Evolutionary conservation across 2,113 vertebrate genomes (phyloP).

Genomic region (Anolis sagrei): DNA sequence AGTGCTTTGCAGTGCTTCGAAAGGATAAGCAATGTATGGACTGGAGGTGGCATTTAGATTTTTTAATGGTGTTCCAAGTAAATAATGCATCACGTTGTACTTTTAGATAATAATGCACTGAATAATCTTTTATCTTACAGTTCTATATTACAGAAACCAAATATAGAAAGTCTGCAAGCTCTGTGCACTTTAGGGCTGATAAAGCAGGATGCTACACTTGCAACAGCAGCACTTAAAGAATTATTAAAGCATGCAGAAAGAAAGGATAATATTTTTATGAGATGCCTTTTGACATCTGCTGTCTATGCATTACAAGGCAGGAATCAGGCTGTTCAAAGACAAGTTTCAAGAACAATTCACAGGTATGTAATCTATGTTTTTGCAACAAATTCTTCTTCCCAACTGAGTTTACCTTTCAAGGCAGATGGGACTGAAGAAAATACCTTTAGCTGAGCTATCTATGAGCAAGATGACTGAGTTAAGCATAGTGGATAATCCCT

Average conservation of each 20-base stretch:
- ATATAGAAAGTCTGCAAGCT: slow-evolving; percentile 87
- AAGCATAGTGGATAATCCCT: too few relatives aligned
- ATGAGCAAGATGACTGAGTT: too few relatives aligned
- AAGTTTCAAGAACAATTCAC: slow-evolving; percentile 88
- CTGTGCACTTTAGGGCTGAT: slow-evolving; percentile 91
- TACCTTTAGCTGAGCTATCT: neutral
- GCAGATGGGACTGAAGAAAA: neutral
- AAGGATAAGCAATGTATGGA: neutral
- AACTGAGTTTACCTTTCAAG: neutral
- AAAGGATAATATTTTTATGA: slow-evolving; percentile 75
- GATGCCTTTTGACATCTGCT: slow-evolving; percentile 86
- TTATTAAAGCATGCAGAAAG: slow-evolving; percentile 82
- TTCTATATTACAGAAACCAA: slow-evolving; percentile 90
- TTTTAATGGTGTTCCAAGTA: slow-evolving; percentile 15
- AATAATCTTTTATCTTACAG: slow-evolving; percentile 67
- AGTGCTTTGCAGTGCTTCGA: neutral
- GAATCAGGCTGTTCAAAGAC: slow-evolving; percentile 80
- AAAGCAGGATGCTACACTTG: slow-evolving; percentile 85
- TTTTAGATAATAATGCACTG: neutral
- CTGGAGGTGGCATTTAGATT: slow-evolving; percentile 12
- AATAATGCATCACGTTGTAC: neutral
- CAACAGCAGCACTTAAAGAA: slow-evolving; percentile 90
- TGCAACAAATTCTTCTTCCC: neutral
- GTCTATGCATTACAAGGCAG: slow-evolving; percentile 87
- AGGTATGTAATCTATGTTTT: slow-evolving; percentile 75